Percentiles rank a stretch among this genome's conserved stretches.
Conservation (phyloP, 2,113 vertebrate genomes). For the Psilopsiagon aymara region DNA sequence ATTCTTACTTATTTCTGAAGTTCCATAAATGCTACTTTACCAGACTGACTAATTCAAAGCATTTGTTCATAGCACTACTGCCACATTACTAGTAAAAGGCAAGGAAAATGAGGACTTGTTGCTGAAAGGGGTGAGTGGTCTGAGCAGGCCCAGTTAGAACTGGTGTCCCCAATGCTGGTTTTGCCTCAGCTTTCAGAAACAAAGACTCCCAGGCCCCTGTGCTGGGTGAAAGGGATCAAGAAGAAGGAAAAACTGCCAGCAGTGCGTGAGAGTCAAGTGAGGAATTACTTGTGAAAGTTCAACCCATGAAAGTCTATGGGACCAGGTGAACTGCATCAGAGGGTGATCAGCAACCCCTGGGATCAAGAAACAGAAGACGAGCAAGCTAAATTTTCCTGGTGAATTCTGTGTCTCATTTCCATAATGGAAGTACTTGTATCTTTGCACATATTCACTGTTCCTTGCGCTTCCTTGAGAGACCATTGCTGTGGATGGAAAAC, state of each 20-base stretch:
- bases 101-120: fast-evolving
- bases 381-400: background rate
- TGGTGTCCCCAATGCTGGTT: background rate
- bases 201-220: background rate
- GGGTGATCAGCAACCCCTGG: background rate
- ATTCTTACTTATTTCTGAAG: background rate
- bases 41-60: background rate
- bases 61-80: background rate
- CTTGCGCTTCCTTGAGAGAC: background rate
- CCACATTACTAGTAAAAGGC: background rate
- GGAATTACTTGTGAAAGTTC: background rate
- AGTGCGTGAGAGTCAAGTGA: background rate
- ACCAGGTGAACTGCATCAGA: background rate
- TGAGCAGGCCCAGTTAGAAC: background rate
- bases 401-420: background rate
- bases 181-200: background rate
- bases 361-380: background rate
- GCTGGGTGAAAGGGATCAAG: background rate
- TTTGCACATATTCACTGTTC: background rate
- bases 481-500: background rate
- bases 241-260: background rate
- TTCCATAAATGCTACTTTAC: background rate
- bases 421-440: fast-evolving
- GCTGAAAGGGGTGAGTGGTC: background rate
- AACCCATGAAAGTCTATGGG: fast-evolving